Base-by-base conservation (phyloP, 2,113 vertebrate species). In the Chaetodon auriga region DNA sequence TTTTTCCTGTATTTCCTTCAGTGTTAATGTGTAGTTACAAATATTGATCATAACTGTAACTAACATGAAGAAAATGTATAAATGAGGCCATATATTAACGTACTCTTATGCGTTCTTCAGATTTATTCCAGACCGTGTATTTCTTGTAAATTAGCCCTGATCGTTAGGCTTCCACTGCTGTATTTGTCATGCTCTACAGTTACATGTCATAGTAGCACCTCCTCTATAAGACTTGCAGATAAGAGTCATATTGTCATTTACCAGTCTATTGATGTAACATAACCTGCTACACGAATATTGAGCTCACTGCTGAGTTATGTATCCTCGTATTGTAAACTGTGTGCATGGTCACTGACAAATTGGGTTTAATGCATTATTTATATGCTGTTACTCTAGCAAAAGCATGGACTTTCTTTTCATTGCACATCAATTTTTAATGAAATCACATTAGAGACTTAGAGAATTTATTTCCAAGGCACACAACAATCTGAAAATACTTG, bases 361-460 rank as follows among this genome's bases (percentile, higher is more conserved):
- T 69, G 57, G 53, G 16, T 63, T 71, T 18, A 13, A 21, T 86
- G 63, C 46, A 78, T 82, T 76, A 76, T 79, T 82, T 38, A 73
- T 71, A 12, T 58, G 57, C 45, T 70, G 15, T 76, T 45, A 53
- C 45, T 68, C 13, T 38, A 66, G 78, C 54, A 62, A 38, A 75
- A 68, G 65, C 45, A 12, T 82, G 61, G 69, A 77, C 71, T 80
- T 68, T 70, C 38, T 73, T 69, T 76, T 69, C 57, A 35, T 30
- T 30, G 30, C 30, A 3, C 30, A 30, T 30, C 30, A 30, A 30
- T 30, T 30, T 30, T 30, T 30, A 30, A 30, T 30, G 30, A 30
- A 1, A 30, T 11, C 5, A 35, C 25, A 64, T 18, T 13, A 14
- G 3, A 65, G 11, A 14, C 10, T 62, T 30, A 30, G 30, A 30